A percentile compares a stretch with the other conserved stretches of the same genome.
Conservation (phyloP, 2,888 invertebrate species). For the Galerucella nymphaeae region DNA sequence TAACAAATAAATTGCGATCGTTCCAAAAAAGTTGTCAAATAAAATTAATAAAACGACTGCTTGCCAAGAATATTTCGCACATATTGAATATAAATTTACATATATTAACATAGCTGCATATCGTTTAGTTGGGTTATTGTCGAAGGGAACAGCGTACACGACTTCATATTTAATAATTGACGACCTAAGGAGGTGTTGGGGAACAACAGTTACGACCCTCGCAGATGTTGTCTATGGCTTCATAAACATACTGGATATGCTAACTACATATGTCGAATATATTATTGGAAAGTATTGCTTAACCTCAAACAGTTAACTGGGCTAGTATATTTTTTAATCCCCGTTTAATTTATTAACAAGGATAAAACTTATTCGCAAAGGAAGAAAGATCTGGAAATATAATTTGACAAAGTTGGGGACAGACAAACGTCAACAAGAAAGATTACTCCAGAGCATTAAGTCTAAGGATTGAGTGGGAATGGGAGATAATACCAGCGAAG, state of each 20-base stretch:
- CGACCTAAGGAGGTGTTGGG: conserved; percentile 56
- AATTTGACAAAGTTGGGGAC: too few species aligned
- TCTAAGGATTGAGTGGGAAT: too few species aligned
- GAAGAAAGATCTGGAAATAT: too few species aligned
- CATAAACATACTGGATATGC: conserved; percentile 60
- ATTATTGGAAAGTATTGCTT: conserved; percentile 11
- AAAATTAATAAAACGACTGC: conserved; percentile 48
- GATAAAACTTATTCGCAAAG: too few species aligned
- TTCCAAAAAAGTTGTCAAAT: conserved; percentile 41
- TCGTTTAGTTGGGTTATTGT: conserved; percentile 41
- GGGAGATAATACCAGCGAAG: too few species aligned
- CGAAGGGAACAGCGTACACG: conserved; percentile 39
- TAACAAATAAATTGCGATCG: conserved; percentile 28
- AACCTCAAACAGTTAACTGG: neutral
- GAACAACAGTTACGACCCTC: conserved; percentile 58
- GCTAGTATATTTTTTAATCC: neutral
- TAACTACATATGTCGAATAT: conserved; percentile 50
- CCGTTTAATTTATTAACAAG: neutral
- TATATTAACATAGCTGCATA: conserved; percentile 50
- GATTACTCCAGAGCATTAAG: too few species aligned
- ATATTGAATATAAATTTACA: conserved; percentile 51
- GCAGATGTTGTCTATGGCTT: conserved; percentile 58
- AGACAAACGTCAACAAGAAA: too few species aligned
- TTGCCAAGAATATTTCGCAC: conserved; percentile 44
- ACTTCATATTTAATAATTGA: conserved; percentile 59